Percentiles rank a stretch among this genome's conserved stretches.
These are phyloP conservation scores for Falco concolor DNA, from an alignment of 2,797 vertebrate genomes.

Conservation along the genomic window DNA sequence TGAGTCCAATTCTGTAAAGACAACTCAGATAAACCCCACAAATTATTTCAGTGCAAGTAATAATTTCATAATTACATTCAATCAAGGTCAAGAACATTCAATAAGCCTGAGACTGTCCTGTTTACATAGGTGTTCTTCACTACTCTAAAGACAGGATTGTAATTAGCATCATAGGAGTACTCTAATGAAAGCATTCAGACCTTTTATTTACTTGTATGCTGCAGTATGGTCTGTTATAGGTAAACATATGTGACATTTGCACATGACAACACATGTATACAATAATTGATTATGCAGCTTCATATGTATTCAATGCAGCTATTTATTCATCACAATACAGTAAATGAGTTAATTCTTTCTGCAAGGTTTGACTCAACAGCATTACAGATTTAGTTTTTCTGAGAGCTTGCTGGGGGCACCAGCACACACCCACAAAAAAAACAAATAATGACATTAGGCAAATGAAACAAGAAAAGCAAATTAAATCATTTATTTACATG, in stretches of 20 bases:
- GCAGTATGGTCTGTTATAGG: background rate
- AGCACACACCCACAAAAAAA: background rate
- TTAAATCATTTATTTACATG: background rate
- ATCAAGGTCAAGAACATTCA: background rate
- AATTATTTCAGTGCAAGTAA: background rate
- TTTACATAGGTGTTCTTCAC: background rate
- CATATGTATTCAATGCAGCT: background rate
- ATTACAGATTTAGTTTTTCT: background rate
- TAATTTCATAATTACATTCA: background rate
- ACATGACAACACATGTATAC: background rate
- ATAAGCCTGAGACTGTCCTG: background rate
- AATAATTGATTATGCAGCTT: background rate
- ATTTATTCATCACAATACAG: background rate
- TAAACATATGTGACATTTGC: background rate
- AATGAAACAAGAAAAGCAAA: background rate
- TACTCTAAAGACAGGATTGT: background rate
- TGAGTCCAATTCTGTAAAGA: background rate
- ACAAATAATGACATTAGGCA: background rate
- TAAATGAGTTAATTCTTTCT: background rate
- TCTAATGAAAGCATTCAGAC: background rate
- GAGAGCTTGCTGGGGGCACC: slow-evolving; percentile 50
- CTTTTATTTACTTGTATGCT: background rate
- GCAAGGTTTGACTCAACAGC: background rate
- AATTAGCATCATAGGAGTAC: background rate
- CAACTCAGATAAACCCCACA: background rate